A percentile compares a stretch with the other conserved stretches of the same genome.
phyloP scores from a whole-genome alignment of 2,113 vertebrate genomes.

The Sturnus vulgaris region DNA sequence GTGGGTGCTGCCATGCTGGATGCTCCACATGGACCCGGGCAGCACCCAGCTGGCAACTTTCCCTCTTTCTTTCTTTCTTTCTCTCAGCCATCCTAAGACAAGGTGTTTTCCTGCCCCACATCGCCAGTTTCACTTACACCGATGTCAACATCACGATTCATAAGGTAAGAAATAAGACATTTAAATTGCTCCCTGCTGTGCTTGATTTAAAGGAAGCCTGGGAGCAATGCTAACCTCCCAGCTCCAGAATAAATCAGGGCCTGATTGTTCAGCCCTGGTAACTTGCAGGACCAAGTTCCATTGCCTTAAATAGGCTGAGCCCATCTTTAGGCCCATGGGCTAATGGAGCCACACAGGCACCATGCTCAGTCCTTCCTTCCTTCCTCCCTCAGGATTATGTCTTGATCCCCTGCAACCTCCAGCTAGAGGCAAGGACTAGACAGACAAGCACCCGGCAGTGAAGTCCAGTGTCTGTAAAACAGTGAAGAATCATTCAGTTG shows the following conservation, averaged over 20 bases:
- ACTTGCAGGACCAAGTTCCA: not conserved
- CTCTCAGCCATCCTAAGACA: not conserved
- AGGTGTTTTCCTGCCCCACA: conserved; percentile 24
- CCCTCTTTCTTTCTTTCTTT: not conserved
- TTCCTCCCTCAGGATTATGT: not conserved
- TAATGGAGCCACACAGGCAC: not conserved
- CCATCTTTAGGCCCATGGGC: not conserved
- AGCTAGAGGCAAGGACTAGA: not conserved
- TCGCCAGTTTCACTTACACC: not conserved
- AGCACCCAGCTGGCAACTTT: not conserved
- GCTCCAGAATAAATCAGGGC: not conserved
- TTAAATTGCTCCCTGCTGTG: not conserved
- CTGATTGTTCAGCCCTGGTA: not conserved
- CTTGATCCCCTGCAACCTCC: conserved; percentile 39
- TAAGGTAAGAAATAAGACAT: not conserved
- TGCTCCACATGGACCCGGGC: fast-evolving
- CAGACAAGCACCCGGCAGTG: not conserved
- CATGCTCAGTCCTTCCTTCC: not conserved
- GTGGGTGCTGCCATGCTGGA: fast-evolving
- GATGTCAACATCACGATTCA: not conserved
- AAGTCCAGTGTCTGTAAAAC: not conserved
- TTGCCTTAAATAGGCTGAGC: fast-evolving
- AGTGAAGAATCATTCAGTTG: not conserved
- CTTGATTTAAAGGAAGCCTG: not conserved
- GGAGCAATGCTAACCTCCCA: not conserved